Base-by-base conservation (phyloP, 2,113 vertebrate species). In the Vulpes vulpes region DNA sequence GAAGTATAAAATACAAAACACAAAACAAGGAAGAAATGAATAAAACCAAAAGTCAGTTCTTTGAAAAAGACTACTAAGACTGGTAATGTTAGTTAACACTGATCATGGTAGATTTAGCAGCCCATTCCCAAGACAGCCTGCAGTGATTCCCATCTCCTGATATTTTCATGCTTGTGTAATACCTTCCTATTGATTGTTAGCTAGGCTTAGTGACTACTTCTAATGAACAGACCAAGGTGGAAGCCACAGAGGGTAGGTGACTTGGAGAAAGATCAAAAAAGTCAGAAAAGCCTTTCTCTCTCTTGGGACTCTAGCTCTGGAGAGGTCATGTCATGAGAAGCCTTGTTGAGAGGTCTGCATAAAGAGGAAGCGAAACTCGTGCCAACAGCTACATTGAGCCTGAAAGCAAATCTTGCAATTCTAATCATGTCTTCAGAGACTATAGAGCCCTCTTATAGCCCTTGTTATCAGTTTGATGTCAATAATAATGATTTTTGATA, bases 1-100 rank as follows among this genome's bases (percentile, higher is more conserved):
- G 76, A 89, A 65, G 73, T 43, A 81, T 19, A 95, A 89, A 78
- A 67, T 91, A 84, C n/a, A 59, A 84, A 43, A 43, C 43, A 43
- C 7, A 43, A 94, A 95, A 83, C 57, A 82, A 82, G 73, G 51
- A 60, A 89, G 71, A 78, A 23, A 43, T 64, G n/a, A 91, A 91
- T 4, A 65, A 83, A 35, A 65, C 30, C 69, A 85, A 85, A 91
- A 95, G 49, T 49, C 49, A 2, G 14, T 85, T 91, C 60, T 91
- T 91, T 91, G 69, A 74, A 76, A 90, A 91, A 69, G 27, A 67
- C 27, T 55, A 76, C 19, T 57, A 57, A 92, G 35, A n/a, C 20
- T 20, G 20, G 20, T 92, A 74, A 62, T 43, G 38, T 76, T 71
- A 76, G 79, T 1, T 93, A 64, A 64, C 32, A 38, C 11, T 76